Evolutionary conservation across 2,797 vertebrate genomes (phyloP).

Genomic region (Hoplostethus mediterraneus): DNA sequence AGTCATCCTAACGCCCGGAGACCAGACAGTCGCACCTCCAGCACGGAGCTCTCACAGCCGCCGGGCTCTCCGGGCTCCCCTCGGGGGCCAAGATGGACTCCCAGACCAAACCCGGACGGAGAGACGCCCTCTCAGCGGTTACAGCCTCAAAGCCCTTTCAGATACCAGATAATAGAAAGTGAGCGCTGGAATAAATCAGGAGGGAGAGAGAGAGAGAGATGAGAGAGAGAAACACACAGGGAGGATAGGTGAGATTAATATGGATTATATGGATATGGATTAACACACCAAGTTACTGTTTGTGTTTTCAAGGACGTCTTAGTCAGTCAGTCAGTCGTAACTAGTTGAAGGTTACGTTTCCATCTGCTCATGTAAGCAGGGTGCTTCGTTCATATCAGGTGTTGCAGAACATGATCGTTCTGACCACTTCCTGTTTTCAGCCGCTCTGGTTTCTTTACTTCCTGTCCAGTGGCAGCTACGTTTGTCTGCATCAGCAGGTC

Average conservation of each 20-base stretch:
- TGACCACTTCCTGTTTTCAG: not conserved
- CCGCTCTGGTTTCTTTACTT: conserved; percentile 27
- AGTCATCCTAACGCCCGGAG: conserved; percentile 76
- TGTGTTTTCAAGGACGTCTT: not conserved
- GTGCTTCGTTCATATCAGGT: conserved; percentile 17
- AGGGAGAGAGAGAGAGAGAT: conserved; percentile 8
- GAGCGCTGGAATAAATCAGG: conserved; percentile 28
- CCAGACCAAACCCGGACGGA: conserved; percentile 30
- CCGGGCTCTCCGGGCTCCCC: conserved; percentile 39
- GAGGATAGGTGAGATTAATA: conserved; percentile 17
- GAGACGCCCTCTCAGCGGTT: conserved; percentile 38
- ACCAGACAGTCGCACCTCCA: conserved; percentile 52
- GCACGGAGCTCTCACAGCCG: conserved; percentile 36
- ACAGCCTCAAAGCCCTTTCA: conserved; percentile 21
- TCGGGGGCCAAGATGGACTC: conserved; percentile 54
- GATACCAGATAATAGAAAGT: conserved; percentile 6
- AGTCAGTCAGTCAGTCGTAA: not conserved
- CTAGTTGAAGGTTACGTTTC: conserved; percentile 1
- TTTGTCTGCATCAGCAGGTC: not conserved
- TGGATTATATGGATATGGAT: no score
- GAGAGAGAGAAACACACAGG: conserved; percentile 51
- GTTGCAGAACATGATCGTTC: not conserved
- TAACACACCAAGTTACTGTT: conserved; percentile 5
- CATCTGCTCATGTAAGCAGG: not conserved
- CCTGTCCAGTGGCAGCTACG: not conserved